These are phyloP conservation scores for Papilio helenus DNA, from an alignment of 1,140 invertebrate genomes.

Conservation along the genomic window DNA sequence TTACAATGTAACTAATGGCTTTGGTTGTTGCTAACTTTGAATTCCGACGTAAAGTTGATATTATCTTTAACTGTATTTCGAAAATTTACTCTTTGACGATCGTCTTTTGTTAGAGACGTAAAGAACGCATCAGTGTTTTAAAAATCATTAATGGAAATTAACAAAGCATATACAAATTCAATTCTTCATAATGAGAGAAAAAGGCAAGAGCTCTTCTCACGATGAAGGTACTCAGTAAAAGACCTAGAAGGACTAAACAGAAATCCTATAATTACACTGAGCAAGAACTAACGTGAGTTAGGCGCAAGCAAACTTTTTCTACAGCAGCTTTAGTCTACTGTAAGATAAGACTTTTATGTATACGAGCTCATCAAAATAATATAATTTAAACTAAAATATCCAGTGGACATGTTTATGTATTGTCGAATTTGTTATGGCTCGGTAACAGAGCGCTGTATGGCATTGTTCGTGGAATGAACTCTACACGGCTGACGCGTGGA, in stretches of 20 bases:
- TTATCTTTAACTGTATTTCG: too few species aligned
- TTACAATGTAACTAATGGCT: slow-evolving; percentile 1
- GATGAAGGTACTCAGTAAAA: too few species aligned
- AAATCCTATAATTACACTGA: too few species aligned
- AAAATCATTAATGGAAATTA: too few species aligned
- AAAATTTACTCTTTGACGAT: not conserved
- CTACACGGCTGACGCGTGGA: slow-evolving; percentile 32
- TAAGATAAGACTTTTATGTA: not conserved
- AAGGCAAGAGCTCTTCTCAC: too few species aligned
- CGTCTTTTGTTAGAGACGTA: not conserved
- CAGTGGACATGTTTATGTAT: slow-evolving; percentile 26
- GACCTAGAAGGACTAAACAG: too few species aligned
- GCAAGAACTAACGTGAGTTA: too few species aligned
- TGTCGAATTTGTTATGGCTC: slow-evolving; percentile 28
- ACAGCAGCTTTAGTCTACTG: too few species aligned
- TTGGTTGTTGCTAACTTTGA: slow-evolving; percentile 1
- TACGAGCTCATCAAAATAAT: slow-evolving; percentile 17
- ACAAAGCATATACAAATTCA: too few species aligned
- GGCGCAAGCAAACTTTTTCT: too few species aligned
- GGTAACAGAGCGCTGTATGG: slow-evolving; percentile 10
- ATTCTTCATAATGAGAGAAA: too few species aligned
- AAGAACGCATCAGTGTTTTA: not conserved
- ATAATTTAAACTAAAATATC: slow-evolving; percentile 22
- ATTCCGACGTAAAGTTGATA: not conserved
- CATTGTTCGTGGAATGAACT: slow-evolving; percentile 34